Percentiles rank a stretch among this genome's conserved stretches.
Conservation (phyloP, 2,113 vertebrate species). For the Aptenodytes patagonicus region DNA sequence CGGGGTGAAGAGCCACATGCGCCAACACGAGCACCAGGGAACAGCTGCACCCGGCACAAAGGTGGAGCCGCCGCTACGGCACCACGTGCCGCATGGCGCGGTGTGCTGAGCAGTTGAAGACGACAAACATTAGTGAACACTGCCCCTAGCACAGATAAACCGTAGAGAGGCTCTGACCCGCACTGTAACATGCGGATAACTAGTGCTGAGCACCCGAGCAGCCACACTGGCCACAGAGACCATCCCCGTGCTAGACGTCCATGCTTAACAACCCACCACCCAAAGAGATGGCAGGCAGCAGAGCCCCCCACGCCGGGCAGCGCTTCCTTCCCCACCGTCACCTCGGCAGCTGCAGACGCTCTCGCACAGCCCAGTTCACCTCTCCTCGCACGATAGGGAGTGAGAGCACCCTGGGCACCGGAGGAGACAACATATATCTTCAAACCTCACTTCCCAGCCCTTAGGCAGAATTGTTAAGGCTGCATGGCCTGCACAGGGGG, state of each 20-base stretch:
- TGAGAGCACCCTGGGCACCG: neutral
- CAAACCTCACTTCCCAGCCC: neutral
- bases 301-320: neutral
- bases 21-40: neutral
- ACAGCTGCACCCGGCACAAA: neutral
- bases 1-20: no score
- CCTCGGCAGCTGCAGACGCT: neutral
- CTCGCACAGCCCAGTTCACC: neutral
- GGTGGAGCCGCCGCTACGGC: neutral
- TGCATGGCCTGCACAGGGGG: no score
- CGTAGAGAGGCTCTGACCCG: fast-evolving
- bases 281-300: neutral
- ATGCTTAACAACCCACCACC: fast-evolving
- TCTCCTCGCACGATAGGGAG: fast-evolving
- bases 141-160: fast-evolving
- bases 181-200: fast-evolving
- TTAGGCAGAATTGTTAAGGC: neutral
- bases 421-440: neutral
- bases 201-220: neutral
- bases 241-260: no score
- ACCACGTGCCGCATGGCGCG: fast-evolving
- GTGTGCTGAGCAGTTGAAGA: fast-evolving
- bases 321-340: neutral
- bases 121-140: fast-evolving
- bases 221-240: neutral